A percentile compares a stretch with the other conserved stretches of the same genome.
Conservation (phyloP, 2,113 vertebrate genomes). For the Notarius lentiginosus region DNA sequence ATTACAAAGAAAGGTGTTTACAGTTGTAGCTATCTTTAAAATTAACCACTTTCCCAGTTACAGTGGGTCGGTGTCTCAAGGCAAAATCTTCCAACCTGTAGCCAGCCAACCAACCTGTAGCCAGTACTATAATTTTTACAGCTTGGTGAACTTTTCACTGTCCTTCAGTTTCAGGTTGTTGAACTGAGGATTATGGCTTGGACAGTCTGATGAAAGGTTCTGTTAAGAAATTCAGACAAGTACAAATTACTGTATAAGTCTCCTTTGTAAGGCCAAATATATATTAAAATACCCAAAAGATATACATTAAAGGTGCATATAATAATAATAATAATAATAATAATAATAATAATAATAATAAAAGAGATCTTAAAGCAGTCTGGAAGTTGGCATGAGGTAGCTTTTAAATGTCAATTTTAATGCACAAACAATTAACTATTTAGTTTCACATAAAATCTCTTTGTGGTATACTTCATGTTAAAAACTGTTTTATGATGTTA, state of each 20-base stretch:
- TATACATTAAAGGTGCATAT: background rate
- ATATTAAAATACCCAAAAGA: background rate
- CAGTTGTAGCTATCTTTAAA: background rate
- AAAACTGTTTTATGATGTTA: background rate
- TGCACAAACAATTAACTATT: background rate
- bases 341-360: too few species aligned
- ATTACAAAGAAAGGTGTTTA: background rate
- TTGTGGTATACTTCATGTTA: background rate
- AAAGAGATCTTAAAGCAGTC: background rate
- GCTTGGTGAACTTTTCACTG: slow-evolving; percentile 57
- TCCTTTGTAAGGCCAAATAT: background rate
- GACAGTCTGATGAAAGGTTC: slow-evolving; percentile 44
- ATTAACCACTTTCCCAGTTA: background rate
- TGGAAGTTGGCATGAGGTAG: background rate
- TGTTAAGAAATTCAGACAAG: slow-evolving; percentile 40
- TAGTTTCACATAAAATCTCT: background rate
- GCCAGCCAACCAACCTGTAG: background rate
- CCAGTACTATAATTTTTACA: slow-evolving; percentile 25
- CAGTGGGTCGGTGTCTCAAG: background rate
- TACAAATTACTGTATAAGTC: background rate
- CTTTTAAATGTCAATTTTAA: background rate
- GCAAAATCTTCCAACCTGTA: background rate
- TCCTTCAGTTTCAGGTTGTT: slow-evolving; percentile 48
- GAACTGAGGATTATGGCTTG: slow-evolving; percentile 55
- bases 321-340: too few species aligned